Conservation (phyloP, 2,797 vertebrate species). For the Pangasius krempfi region DNA sequence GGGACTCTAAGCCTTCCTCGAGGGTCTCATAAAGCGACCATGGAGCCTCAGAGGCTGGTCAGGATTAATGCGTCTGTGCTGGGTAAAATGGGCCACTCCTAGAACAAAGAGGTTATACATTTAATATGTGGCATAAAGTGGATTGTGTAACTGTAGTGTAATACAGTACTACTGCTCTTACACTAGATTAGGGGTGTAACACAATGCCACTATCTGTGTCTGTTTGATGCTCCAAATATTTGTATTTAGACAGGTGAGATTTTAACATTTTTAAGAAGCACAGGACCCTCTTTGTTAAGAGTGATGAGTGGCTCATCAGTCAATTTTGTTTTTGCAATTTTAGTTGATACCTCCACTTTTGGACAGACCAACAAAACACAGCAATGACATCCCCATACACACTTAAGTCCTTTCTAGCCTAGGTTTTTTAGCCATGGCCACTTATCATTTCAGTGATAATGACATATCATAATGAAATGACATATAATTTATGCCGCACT, state of each 20-base stretch:
- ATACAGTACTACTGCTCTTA: background rate
- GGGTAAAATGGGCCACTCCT: conserved; percentile 50
- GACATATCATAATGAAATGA: too few species aligned
- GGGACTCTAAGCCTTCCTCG: conserved; percentile 47
- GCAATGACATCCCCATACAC: background rate
- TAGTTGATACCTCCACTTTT: background rate
- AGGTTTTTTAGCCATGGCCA: background rate
- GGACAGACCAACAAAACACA: background rate
- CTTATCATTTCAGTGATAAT: background rate
- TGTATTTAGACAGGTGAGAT: background rate
- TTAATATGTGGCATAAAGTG: conserved; percentile 16
- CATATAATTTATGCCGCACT: too few species aligned
- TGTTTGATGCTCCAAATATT: background rate
- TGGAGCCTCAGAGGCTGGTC: conserved; percentile 45
- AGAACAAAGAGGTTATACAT: conserved; percentile 29
- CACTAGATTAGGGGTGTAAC: background rate
- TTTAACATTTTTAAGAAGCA: too few species aligned
- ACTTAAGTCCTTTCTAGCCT: background rate
- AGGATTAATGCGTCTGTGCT: conserved; percentile 52
- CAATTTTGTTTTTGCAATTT: background rate
- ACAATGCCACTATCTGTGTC: background rate
- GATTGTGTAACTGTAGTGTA: conserved; percentile 18
- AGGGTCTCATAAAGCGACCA: conserved; percentile 49
- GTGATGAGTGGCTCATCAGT: background rate
- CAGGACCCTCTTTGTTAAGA: background rate